A percentile compares a stretch with the other conserved stretches of the same genome.
phyloP scores from a whole-genome alignment of 2,113 vertebrate genomes.

The Pristiophorus japonicus region DNA sequence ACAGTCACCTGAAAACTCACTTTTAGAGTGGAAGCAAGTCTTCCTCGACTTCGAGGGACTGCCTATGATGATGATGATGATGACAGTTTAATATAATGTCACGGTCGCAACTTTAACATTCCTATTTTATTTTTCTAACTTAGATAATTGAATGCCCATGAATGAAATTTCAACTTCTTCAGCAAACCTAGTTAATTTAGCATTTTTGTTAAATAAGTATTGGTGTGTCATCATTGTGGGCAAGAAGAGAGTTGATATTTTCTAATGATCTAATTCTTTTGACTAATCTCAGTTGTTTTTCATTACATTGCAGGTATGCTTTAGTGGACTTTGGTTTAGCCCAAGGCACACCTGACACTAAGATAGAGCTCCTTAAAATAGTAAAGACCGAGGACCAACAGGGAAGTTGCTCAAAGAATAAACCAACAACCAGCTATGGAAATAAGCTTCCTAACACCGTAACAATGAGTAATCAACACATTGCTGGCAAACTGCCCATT shows the following conservation, averaged over 20 bases:
- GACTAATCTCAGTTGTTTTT: neutral
- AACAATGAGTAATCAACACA: constrained; percentile 51
- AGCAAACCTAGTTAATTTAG: neutral
- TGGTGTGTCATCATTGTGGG: neutral
- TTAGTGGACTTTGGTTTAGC: constrained; percentile 96
- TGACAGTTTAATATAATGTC: neutral
- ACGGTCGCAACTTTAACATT: neutral
- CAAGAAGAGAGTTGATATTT: neutral
- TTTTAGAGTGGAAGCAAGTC: too few species aligned
- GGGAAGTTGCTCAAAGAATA: constrained; percentile 63
- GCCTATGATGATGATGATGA: too few species aligned
- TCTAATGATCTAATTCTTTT: neutral
- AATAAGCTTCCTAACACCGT: constrained; percentile 52
- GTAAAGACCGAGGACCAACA: constrained; percentile 67
- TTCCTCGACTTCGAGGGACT: too few species aligned
- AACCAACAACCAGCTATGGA: constrained; percentile 50
- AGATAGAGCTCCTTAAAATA: constrained; percentile 85
- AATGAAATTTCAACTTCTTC: neutral
- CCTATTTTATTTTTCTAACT: neutral
- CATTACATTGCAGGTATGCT: constrained; percentile 65
- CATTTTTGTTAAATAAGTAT: neutral
- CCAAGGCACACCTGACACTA: constrained; percentile 83
- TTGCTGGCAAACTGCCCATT: constrained; percentile 58
- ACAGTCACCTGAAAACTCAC: too few species aligned
- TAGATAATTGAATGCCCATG: neutral